Conservation (phyloP, 2,113 vertebrate genomes). For the Chaetodon trifascialis region DNA sequence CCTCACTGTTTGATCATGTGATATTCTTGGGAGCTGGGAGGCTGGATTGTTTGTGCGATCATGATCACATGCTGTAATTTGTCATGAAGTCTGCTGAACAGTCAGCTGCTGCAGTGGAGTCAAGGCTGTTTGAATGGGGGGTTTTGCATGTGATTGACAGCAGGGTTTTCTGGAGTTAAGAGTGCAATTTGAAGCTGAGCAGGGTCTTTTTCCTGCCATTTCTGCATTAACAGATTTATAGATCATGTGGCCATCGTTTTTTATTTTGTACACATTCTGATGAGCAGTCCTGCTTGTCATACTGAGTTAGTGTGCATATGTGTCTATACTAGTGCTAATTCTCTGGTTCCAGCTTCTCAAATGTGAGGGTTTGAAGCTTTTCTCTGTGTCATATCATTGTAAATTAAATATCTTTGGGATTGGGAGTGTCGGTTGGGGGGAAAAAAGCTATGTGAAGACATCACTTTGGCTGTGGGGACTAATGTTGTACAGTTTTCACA, state of each 20-base stretch:
- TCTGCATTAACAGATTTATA: neutral
- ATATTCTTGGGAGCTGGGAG: slow-evolving; percentile 31
- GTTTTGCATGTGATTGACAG: slow-evolving; percentile 30
- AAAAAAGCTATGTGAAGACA: neutral
- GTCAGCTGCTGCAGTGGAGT: slow-evolving; percentile 24
- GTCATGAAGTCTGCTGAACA: slow-evolving; percentile 42
- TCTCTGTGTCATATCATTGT: neutral
- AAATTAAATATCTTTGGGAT: neutral
- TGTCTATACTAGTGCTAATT: neutral
- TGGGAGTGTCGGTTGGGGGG: neutral
- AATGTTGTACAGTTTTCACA: too few species aligned
- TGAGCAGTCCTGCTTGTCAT: neutral
- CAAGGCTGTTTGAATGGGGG: neutral
- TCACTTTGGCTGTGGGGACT: neutral
- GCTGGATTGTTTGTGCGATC: slow-evolving; percentile 45
- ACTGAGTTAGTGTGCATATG: neutral
- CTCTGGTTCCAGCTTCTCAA: neutral
- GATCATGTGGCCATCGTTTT: neutral
- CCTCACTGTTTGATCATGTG: slow-evolving; percentile 63
- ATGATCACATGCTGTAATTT: slow-evolving; percentile 62
- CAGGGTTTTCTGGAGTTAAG: neutral
- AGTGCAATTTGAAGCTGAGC: neutral
- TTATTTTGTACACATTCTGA: neutral
- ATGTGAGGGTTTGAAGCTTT: neutral
- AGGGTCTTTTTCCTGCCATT: neutral